Evolutionary conservation across 2,797 vertebrate species (phyloP), one percentile per base, ranked within the genome.

Genomic region (Morus bassanus): DNA sequence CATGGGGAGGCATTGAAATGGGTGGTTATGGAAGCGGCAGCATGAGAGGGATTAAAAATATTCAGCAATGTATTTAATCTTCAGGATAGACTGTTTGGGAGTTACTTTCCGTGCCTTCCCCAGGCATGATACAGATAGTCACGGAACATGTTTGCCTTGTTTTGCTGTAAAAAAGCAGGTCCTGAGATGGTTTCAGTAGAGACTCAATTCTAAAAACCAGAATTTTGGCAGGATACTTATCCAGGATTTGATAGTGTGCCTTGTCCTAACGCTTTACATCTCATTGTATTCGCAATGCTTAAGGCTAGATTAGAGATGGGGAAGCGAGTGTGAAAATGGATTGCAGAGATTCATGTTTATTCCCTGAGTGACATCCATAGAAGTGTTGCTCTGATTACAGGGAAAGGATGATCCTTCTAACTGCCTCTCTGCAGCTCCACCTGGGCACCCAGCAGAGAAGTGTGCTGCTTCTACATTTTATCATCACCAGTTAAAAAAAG

Each of bases 61-160:
- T 9, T 60, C 56, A 37, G 41, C 22, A 9, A 7, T 37, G 41
- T 67, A 15, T 91, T 95, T 75, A 91, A 79, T 59, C 74, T 53
- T 74, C 31, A 72, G 3, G 13, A 10, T 60, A 41, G 30, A 11
- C n/a, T 70, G 28, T 60, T 70, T 35, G 84, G 67, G 88, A 67
- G 27, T 63, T 82, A 3, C 50, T 24, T 85, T 41, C 61, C 0
- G 0, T 73, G 87, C 43, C 80, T 51, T 76, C 33, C 84, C 17
- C 18, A 1, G 53, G 39, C 4, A 0, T 23, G 56, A 7, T 6
- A 1, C 64, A 65, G 56, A 24, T 15, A 76, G 63, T 9, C 11
- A 22, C 6, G 50, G 94, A 57, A 25, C 17, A 1, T 0, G 2
- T 31, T 54, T 63, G 14, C 57, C 39, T 69, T 0, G 0, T 80